phyloP scores from a whole-genome alignment of 2,113 vertebrate species.

The Lagopus leucura region DNA sequence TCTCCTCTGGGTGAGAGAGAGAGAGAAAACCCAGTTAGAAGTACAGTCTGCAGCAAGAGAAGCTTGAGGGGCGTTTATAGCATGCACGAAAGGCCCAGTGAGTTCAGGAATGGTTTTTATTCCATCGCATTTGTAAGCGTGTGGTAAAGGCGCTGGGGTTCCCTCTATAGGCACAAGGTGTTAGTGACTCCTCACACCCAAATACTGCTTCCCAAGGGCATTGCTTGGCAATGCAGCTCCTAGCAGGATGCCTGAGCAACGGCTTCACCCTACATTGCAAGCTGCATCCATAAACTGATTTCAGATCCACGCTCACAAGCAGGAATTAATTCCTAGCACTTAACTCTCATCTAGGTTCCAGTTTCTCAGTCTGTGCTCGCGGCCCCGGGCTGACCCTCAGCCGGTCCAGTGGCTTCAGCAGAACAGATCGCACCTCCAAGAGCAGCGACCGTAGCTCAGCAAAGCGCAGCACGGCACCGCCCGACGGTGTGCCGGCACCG shows the following conservation, averaged over 20 bases:
- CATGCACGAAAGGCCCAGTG: neutral
- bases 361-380: neutral
- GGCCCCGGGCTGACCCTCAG: neutral
- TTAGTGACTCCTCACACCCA: neutral
- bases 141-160: neutral
- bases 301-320: neutral
- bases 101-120: neutral
- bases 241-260: neutral
- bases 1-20: conserved; percentile 85
- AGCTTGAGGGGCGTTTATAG: neutral
- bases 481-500: no score
- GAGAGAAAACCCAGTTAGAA: conserved; percentile 16
- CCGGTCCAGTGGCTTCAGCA: neutral
- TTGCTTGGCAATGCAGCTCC: neutral
- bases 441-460: neutral
- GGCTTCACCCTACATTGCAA: neutral
- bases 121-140: neutral
- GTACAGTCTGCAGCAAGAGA: neutral
- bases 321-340: neutral
- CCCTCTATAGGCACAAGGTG: neutral
- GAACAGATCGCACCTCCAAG: neutral
- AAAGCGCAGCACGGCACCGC: no score
- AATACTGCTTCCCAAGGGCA: neutral
- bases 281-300: neutral
- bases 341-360: neutral